Conservation (phyloP, 1,140 invertebrate genomes). For the Papilio xuthus region DNA sequence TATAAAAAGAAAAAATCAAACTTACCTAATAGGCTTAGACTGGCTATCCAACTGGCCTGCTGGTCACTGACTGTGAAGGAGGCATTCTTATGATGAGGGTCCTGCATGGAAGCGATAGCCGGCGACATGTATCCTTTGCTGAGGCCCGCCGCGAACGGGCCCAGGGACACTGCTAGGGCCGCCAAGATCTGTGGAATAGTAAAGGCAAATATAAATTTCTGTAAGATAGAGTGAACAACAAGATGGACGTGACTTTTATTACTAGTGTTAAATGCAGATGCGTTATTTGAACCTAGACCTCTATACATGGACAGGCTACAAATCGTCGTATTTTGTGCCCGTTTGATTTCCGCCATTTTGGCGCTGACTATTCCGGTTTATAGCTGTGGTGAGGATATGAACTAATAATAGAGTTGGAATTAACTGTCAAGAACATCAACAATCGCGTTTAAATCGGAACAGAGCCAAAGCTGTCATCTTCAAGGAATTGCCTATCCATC, state of each 20-base stretch:
- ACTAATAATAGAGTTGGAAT: too few relatives aligned
- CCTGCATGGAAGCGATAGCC: slow-evolving; percentile 90
- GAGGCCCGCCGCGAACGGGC: slow-evolving; percentile 89
- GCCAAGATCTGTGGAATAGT: slow-evolving; percentile 85
- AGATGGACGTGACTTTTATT: slow-evolving; percentile 20
- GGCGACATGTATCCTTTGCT: slow-evolving; percentile 93
- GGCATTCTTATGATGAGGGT: slow-evolving; percentile 68
- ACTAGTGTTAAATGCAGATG: too few relatives aligned
- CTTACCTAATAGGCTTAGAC: slow-evolving; percentile 87
- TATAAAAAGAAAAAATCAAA: slow-evolving; percentile 24
- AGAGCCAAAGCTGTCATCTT: too few relatives aligned
- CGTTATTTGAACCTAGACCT: too few relatives aligned
- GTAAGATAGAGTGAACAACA: background rate
- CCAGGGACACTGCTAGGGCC: slow-evolving; percentile 89
- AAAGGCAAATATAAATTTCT: background rate
- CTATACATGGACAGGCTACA: too few relatives aligned
- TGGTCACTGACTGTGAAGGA: slow-evolving; percentile 86
- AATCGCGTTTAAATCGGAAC: too few relatives aligned
- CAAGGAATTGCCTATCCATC: too few relatives aligned
- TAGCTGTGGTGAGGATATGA: too few relatives aligned
- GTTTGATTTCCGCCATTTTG: too few relatives aligned
- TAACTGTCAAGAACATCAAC: too few relatives aligned
- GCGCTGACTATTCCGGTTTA: too few relatives aligned
- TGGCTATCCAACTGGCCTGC: slow-evolving; percentile 92
- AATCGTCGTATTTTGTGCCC: too few relatives aligned